Evolutionary conservation across 92 coral and sea anemone species (phyloP).

Genomic region (Epizoanthus scotinus): DNA sequence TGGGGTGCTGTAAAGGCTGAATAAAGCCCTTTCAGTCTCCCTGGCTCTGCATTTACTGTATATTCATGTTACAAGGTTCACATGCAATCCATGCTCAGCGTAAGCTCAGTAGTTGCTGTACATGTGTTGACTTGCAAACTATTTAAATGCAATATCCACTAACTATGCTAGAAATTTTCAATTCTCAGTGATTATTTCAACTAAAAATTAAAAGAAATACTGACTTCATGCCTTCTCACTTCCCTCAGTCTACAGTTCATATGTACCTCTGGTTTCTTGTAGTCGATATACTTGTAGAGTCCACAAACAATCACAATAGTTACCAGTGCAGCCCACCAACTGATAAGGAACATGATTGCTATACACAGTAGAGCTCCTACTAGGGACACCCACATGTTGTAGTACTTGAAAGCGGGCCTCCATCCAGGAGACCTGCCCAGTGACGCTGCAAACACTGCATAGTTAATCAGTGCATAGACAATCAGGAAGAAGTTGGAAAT

Average conservation of each 20-base stretch:
- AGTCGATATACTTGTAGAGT: conserved; percentile 85
- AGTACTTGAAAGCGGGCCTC: conserved; percentile 88
- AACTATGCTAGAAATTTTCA: too few relatives aligned
- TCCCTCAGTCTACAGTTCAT: conserved; percentile 30
- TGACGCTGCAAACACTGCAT: conserved; percentile 94
- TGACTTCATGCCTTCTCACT: too few relatives aligned
- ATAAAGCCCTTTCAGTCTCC: too few relatives aligned
- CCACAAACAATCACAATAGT: conserved; percentile 78
- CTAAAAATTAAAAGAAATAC: too few relatives aligned
- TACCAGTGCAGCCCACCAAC: conserved; percentile 98
- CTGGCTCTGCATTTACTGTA: too few relatives aligned
- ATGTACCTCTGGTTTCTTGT: conserved; percentile 87
- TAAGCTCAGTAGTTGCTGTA: too few relatives aligned
- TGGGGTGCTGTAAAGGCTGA: too few relatives aligned
- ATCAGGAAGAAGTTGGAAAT: conserved; percentile 91
- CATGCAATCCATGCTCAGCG: too few relatives aligned
- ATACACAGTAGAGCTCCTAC: conserved; percentile 90
- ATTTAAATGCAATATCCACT: too few relatives aligned
- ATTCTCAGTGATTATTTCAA: too few relatives aligned
- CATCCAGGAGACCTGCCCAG: conserved; percentile 96
- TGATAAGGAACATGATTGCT: conserved; percentile 97
- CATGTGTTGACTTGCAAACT: too few relatives aligned
- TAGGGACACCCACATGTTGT: conserved; percentile 88
- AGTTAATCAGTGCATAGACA: conserved; percentile 94
- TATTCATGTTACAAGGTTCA: too few relatives aligned